Base-by-base conservation (phyloP, 2,113 vertebrate species). In the Ramphastos sulfuratus region DNA sequence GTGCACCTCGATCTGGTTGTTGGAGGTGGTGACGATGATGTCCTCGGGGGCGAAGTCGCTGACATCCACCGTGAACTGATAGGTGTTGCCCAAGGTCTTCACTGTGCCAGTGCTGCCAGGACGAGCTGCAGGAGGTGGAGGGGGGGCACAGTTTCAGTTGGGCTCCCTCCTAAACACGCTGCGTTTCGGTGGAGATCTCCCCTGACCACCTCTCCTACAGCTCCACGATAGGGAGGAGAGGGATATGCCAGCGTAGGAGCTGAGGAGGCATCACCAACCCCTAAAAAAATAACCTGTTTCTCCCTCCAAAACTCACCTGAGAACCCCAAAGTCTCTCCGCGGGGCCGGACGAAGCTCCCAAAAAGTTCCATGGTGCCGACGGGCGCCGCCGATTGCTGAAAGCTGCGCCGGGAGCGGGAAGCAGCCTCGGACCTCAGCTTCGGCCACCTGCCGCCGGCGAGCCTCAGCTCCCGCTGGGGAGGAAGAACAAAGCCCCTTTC, bases 1-100 rank as follows among this genome's bases (percentile, higher is more conserved):
- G 7, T 96, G 99, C 77, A 99, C 99, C 97, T 99, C 99, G 14
- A 99, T 99, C 97, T 99, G 99, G 96, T 99, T 99, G 97, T 99
- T 99, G 95, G 99, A 99, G 3, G 99, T 99, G 96, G 99, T 99
- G 94, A 99, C 99, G 0, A 99, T 98, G 90, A 99, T 99, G 82
- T 99, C 99, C 79, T 99, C 99, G 0, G 99, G 99, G 15, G 99
- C 99, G 92, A 99, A 99, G 97, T 99, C 99, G 7, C 96, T 98
- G 92, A 99, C 99, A 0, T 99, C 99, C 80, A 99, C 99, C 0
- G 99, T 98, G 97, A 99, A 99, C 97, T 99, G 98, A 31, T 99
- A 99, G 4, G 98, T 98, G 59, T 99, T 98, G 30, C 98, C 99
- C 7, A 99, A 85, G 30, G 98, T 98, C 97, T 99, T 99, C 95